Conservation (phyloP, 2,113 vertebrate genomes). For the Thunnus thynnus region DNA sequence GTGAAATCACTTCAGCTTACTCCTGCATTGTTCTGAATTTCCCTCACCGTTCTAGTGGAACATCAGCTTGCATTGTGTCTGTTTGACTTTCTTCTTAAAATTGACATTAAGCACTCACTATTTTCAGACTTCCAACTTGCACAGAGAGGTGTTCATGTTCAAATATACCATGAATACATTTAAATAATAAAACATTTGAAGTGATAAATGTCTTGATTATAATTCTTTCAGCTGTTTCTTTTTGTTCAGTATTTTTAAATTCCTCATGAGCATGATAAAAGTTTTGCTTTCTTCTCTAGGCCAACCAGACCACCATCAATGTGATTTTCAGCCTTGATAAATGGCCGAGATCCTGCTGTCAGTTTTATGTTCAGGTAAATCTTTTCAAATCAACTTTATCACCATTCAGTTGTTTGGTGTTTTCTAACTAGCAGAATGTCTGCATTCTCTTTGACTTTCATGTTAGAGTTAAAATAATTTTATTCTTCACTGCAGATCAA, state of each 20-base stretch:
- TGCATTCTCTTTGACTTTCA: background rate
- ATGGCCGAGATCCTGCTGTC: conserved; percentile 77
- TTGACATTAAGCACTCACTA: too few relatives aligned
- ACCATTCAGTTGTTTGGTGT: background rate
- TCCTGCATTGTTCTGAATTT: too few relatives aligned
- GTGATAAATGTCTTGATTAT: background rate
- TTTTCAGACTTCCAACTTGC: too few relatives aligned
- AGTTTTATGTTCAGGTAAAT: conserved; percentile 74
- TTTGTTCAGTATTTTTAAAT: background rate
- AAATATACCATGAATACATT: background rate
- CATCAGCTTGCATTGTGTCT: too few relatives aligned
- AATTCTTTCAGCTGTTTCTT: background rate
- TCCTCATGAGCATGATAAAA: background rate
- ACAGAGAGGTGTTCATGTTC: background rate
- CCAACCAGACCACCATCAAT: conserved; percentile 51
- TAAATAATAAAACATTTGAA: background rate
- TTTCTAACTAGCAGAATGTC: background rate
- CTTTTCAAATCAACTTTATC: background rate
- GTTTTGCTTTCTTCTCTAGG: conserved; percentile 44
- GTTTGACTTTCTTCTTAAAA: too few relatives aligned
- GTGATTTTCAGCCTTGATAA: conserved; percentile 61
- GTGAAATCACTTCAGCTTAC: too few relatives aligned
- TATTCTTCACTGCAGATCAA: conserved; percentile 75
- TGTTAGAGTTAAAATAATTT: background rate
- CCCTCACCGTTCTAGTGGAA: too few relatives aligned